phyloP scores from a whole-genome alignment of 2,888 invertebrate species.

The Agrochola lota region DNA sequence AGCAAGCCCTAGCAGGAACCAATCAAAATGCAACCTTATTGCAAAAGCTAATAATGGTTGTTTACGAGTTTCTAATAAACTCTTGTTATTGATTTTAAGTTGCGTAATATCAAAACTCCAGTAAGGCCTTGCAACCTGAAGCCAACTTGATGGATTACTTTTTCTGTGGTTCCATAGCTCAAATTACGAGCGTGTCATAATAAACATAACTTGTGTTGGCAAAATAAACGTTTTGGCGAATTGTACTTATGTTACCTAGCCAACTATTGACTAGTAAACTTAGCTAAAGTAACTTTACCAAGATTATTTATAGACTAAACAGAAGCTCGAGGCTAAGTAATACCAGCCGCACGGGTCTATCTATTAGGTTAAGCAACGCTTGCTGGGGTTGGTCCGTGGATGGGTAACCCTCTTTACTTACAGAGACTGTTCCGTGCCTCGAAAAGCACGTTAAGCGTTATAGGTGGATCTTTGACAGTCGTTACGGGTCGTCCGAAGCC shows the following conservation, averaged over 20 bases:
- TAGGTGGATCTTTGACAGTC: too few species aligned
- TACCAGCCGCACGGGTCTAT: too few species aligned
- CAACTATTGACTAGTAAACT: background rate
- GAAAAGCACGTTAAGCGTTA: too few species aligned
- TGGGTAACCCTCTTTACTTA: too few species aligned
- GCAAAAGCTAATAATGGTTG: background rate
- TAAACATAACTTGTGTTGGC: background rate
- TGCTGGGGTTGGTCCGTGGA: too few species aligned
- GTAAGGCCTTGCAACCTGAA: conserved; percentile 8
- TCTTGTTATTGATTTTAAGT: conserved; percentile 38
- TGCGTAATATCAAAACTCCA: conserved; percentile 26
- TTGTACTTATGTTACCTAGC: background rate
- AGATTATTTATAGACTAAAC: background rate
- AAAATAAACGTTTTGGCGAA: background rate
- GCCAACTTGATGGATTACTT: conserved; percentile 41
- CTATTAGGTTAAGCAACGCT: too few species aligned
- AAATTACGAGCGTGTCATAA: conserved; percentile 24
- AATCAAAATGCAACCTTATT: conserved; percentile 17
- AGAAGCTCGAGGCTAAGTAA: too few species aligned
- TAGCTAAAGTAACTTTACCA: conserved; percentile 3
- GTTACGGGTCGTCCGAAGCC: too few species aligned
- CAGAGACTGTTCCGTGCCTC: too few species aligned
- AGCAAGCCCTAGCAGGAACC: too few species aligned
- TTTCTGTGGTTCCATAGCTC: conserved; percentile 28
- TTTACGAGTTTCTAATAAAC: conserved; percentile 10